Evolutionary conservation across 1,140 invertebrate genomes (phyloP).

Genomic region (Drosophila elegans): DNA sequence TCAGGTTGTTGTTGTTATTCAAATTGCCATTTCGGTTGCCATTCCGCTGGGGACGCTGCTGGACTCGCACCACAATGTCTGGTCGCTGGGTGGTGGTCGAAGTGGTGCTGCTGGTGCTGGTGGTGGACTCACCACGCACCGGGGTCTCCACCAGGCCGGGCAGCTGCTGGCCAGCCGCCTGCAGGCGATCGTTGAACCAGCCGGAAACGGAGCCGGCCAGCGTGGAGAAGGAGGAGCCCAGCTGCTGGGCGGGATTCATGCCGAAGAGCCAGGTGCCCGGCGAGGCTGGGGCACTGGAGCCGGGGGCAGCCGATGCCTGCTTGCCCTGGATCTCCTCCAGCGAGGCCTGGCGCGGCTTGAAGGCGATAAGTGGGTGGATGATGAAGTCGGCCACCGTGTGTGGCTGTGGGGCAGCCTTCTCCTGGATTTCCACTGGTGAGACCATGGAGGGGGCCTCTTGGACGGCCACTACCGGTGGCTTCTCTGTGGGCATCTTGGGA

Average conservation of each 20-base stretch:
- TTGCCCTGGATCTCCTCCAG: conserved; percentile 69
- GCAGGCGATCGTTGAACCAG: conserved; percentile 79
- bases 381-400: conserved; percentile 81
- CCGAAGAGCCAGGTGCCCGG: conserved; percentile 70
- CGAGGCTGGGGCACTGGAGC: conserved; percentile 14
- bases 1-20: conserved; percentile 18
- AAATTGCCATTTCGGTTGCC: conserved; percentile 27
- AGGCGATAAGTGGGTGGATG: conserved; percentile 79
- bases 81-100: conserved; percentile 61
- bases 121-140: conserved; percentile 52
- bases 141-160: conserved; percentile 70
- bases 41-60: conserved; percentile 62
- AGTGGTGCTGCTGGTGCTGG: conserved; percentile 33
- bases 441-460: not conserved
- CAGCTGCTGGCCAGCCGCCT: conserved; percentile 63
- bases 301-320: conserved; percentile 64
- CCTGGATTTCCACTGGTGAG: not conserved
- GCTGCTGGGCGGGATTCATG: conserved; percentile 73
- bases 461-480: conserved; percentile 41
- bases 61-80: conserved; percentile 73
- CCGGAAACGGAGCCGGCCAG: conserved; percentile 77
- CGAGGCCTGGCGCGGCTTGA: conserved; percentile 66
- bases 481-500: conserved; percentile 67
- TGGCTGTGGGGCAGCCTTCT: conserved; percentile 37
- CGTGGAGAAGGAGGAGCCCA: conserved; percentile 70